phyloP scores from a whole-genome alignment of 1,140 invertebrate genomes.

The Acromyrmex heyeri region DNA sequence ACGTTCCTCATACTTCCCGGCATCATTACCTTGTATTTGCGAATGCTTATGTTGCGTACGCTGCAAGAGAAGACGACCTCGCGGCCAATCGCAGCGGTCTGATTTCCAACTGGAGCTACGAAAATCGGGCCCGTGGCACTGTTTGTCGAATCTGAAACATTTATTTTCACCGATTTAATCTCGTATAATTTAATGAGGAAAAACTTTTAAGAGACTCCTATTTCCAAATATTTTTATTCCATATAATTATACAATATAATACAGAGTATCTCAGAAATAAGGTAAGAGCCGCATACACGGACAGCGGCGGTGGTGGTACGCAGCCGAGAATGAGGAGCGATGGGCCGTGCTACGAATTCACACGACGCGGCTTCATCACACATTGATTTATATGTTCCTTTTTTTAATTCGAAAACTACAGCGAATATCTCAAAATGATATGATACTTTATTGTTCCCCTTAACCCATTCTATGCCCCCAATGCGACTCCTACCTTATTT shows the following conservation, averaged over 20 bases:
- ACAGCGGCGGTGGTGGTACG: too few relatives aligned
- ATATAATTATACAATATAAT: not conserved
- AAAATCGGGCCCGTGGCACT: constrained; percentile 89
- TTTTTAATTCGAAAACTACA: too few relatives aligned
- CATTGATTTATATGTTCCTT: too few relatives aligned
- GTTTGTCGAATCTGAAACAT: constrained; percentile 67
- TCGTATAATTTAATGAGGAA: not conserved
- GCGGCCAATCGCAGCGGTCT: constrained; percentile 92
- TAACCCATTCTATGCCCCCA: too few relatives aligned
- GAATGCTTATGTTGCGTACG: constrained; percentile 90
- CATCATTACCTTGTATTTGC: constrained; percentile 91
- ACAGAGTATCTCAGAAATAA: too few relatives aligned
- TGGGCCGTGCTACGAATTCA: too few relatives aligned
- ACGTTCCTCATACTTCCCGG: not conserved
- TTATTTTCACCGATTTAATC: constrained; percentile 16
- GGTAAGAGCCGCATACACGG: too few relatives aligned
- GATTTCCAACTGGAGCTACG: constrained; percentile 91
- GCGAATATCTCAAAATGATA: too few relatives aligned
- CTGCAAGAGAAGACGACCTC: constrained; percentile 93
- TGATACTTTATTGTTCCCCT: too few relatives aligned
- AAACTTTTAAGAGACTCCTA: not conserved
- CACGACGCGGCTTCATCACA: too few relatives aligned
- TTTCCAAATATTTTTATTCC: not conserved
- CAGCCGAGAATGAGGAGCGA: too few relatives aligned
- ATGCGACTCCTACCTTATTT: too few relatives aligned